Evolutionary conservation across 2,113 vertebrate genomes (phyloP).

Genomic region (Heptranchias perlo): DNA sequence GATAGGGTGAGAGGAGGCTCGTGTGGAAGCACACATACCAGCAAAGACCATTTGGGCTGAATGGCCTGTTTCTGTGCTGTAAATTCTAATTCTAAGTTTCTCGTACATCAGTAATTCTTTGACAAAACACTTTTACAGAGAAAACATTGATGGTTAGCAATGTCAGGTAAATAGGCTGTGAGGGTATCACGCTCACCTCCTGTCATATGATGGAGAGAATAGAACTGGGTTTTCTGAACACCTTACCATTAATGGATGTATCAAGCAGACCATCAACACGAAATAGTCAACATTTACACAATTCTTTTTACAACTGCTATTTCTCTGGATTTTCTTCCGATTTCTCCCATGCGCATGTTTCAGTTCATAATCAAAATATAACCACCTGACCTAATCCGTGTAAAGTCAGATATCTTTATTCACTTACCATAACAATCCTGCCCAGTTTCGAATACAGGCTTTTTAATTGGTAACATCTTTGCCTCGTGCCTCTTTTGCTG

Average conservation of each 20-base stretch:
- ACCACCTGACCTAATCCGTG: neutral
- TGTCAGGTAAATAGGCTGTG: neutral
- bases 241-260: neutral
- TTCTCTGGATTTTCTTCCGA: neutral
- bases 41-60: too few species aligned
- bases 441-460: neutral
- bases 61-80: too few species aligned
- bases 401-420: neutral
- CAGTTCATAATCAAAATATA: neutral
- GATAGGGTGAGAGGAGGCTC: too few species aligned
- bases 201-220: neutral
- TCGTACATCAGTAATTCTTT: neutral
- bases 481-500: neutral
- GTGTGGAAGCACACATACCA: too few species aligned
- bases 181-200: neutral
- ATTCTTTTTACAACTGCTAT: neutral
- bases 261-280: too few species aligned
- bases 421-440: neutral
- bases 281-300: neutral
- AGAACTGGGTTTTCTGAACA: neutral
- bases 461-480: neutral
- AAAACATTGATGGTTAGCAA: neutral
- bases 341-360: neutral
- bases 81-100: too few species aligned
- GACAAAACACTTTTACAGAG: neutral